Evolutionary conservation across 2,888 invertebrate species (phyloP), one percentile per base, ranked within the genome.

Genomic region (Cacoxenus indagator): DNA sequence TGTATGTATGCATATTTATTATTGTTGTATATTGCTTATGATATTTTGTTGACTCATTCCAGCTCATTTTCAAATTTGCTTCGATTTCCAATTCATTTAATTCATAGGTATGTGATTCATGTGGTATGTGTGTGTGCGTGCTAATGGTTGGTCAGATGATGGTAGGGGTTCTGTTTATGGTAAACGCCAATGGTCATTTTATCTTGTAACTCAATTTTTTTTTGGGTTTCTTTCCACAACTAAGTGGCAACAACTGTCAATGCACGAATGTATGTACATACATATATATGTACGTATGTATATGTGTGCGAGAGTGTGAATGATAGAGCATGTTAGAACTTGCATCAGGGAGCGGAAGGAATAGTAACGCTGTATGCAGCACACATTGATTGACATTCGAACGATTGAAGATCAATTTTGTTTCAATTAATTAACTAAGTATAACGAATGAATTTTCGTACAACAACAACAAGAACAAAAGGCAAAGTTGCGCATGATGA

Each of bases 371-470:
- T n/a, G n/a, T n/a, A n/a, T n/a, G n/a, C n/a, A 37, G 19, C 9
- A 37, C n/a, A 54, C 54, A 22, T 59, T 59, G 59, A 59, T 59
- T 59, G 59, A 59, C 59, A 59, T 59, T 31, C 31, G 9, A 59
- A 59, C 11, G 37, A 17, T 59, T 59, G 29, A 19, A 59, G 19
- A 59, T 37, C 17, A 59, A 59, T 59, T 59, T 59, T 31, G 19
- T 59, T 17, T 59, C 59, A 59, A 59, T 59, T 59, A 31, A 31
- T 54, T 54, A 22, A 24, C 54, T 54, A 22, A 22, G 54, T 24
- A 24, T 19, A 54, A 11, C 54, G 54, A 59, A 59, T 59, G n/a
- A n/a, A n/a, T n/a, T n/a, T n/a, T n/a, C n/a, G 29, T 24, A 59
- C 29, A 59, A 37, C 37, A 37, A 37, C 14, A 11, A 14, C 37